Conservation (phyloP, 2,797 vertebrate species). For the Gymnopithys bicolor region DNA sequence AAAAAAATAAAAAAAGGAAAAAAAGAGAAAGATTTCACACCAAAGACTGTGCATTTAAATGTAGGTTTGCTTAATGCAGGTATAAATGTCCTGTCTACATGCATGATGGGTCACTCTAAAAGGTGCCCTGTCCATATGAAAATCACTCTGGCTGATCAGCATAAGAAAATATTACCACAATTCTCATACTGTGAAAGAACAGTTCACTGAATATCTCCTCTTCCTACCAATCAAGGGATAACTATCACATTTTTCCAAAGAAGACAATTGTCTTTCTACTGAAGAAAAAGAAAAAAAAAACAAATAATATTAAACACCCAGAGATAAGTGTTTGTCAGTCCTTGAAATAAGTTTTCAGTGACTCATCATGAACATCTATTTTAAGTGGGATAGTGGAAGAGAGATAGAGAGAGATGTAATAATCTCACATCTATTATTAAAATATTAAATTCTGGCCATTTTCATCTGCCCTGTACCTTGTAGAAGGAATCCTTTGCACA, state of each 20-base stretch:
- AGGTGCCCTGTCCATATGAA: background rate
- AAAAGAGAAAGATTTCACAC: background rate
- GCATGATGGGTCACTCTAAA: background rate
- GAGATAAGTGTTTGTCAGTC: background rate
- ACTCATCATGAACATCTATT: background rate
- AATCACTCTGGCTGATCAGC: background rate
- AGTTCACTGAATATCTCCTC: background rate
- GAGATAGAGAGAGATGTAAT: background rate
- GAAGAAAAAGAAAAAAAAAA: background rate
- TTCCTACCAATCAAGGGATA: background rate
- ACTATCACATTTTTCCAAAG: background rate
- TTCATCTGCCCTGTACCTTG: background rate
- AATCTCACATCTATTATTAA: background rate
- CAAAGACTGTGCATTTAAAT: slow-evolving; percentile 60
- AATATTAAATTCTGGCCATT: background rate
- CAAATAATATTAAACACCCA: background rate
- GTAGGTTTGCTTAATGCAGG: slow-evolving; percentile 17
- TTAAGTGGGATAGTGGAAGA: background rate
- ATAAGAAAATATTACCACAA: background rate
- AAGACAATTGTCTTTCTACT: background rate
- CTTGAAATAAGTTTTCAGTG: slow-evolving; percentile 8
- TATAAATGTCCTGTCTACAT: background rate
- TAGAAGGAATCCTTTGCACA: background rate
- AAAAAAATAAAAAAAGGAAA: background rate
- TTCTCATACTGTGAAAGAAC: background rate